phyloP scores from a whole-genome alignment of 1,140 invertebrate species.

The Globodera rostochiensis region DNA sequence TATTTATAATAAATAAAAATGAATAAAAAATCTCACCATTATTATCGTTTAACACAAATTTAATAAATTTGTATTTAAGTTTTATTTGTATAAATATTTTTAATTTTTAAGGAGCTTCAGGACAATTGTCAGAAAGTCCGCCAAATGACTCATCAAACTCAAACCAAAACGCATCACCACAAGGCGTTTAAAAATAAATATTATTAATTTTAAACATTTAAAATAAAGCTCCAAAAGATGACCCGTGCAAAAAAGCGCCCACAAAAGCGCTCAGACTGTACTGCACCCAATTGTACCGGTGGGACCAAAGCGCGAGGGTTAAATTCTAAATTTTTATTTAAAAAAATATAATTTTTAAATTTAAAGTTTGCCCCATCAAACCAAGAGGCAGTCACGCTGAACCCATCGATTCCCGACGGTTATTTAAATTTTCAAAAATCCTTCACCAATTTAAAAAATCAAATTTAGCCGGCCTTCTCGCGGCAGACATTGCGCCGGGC shows the following conservation, averaged over 20 bases:
- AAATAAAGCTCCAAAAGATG: constrained; percentile 31
- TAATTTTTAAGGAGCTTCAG: background rate
- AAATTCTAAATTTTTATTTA: background rate
- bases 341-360: background rate
- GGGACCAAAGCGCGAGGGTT: constrained; percentile 56
- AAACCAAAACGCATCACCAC: background rate
- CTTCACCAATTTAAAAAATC: background rate
- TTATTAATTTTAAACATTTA: constrained; percentile 13
- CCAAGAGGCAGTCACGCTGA: background rate
- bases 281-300: constrained; percentile 53
- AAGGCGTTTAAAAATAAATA: background rate
- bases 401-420: background rate
- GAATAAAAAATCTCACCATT: too few relatives aligned
- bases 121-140: background rate
- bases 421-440: background rate
- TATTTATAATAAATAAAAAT: too few relatives aligned
- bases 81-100: too few relatives aligned
- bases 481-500: background rate
- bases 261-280: constrained; percentile 50
- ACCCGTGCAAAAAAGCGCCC: constrained; percentile 48
- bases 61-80: too few relatives aligned
- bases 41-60: too few relatives aligned
- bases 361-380: background rate
- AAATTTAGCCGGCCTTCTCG: background rate
- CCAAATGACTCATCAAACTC: background rate